A percentile compares a stretch with the other conserved stretches of the same genome.
Evolutionary conservation across 1,140 invertebrate species (phyloP).

Genomic region (Tetramorium parvispinum): DNA sequence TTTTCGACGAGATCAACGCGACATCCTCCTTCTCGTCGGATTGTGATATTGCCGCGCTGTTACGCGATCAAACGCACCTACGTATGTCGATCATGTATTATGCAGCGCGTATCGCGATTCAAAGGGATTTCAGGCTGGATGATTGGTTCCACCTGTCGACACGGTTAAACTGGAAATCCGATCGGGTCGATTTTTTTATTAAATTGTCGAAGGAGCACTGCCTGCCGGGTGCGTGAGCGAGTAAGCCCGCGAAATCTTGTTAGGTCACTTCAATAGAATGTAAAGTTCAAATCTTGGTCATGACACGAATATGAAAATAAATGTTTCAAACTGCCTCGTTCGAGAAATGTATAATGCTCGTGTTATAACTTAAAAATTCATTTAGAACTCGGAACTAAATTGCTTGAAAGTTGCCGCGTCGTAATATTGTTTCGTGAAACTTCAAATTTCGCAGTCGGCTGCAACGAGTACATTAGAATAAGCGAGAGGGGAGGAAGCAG

Average conservation of each 20-base stretch:
- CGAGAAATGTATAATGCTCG: background rate
- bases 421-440: conserved; percentile 29
- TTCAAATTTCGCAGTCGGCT: conserved; percentile 13
- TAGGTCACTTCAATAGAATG: background rate
- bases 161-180: background rate
- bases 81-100: background rate
- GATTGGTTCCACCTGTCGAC: background rate
- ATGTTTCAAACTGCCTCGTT: background rate
- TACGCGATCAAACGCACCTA: background rate
- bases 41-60: background rate
- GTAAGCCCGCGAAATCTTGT: background rate
- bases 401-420: conserved; percentile 1
- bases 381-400: conserved; percentile 20
- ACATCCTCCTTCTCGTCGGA: background rate
- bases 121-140: background rate
- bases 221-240: no score
- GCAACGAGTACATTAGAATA: background rate
- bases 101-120: background rate
- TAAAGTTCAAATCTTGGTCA: background rate
- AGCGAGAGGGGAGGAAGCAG: background rate
- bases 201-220: background rate
- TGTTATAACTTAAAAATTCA: background rate
- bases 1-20: conserved; percentile 12
- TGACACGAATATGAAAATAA: background rate
- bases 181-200: background rate